Percentiles rank a stretch among this genome's conserved stretches.
Conservation (phyloP, 2,888 invertebrate genomes). For the Eupithecia subfuscata region DNA sequence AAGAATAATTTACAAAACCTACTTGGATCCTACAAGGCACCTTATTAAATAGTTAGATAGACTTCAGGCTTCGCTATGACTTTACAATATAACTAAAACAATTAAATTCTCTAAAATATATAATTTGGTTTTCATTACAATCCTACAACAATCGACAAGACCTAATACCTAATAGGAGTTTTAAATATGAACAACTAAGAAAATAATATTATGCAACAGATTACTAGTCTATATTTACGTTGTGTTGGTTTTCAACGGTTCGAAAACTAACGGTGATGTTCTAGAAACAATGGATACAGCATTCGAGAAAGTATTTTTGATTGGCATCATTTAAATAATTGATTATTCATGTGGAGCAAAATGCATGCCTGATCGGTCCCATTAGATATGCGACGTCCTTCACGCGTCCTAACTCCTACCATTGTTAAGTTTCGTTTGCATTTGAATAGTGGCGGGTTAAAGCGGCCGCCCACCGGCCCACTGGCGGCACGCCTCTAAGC, state of each 20-base stretch:
- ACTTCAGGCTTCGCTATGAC: slow-evolving; percentile 82
- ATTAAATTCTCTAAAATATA: slow-evolving; percentile 83
- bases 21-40: slow-evolving; percentile 80
- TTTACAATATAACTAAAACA: slow-evolving; percentile 81
- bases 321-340: slow-evolving; percentile 81
- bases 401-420: slow-evolving; percentile 83
- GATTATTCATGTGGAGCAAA: slow-evolving; percentile 81
- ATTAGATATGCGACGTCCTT: slow-evolving; percentile 82
- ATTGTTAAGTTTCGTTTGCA: slow-evolving; percentile 80
- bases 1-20: slow-evolving; percentile 79
- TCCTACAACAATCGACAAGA: slow-evolving; percentile 80
- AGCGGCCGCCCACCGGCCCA: slow-evolving; percentile 71
- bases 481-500: slow-evolving; percentile 63
- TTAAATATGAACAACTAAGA: slow-evolving; percentile 82
- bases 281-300: slow-evolving; percentile 59
- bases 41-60: slow-evolving; percentile 81
- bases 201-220: slow-evolving; percentile 83
- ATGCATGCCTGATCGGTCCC: slow-evolving; percentile 76
- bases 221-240: slow-evolving; percentile 72
- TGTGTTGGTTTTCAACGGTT: slow-evolving; percentile 67
- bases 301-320: slow-evolving; percentile 72
- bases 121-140: slow-evolving; percentile 83
- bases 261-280: slow-evolving; percentile 48
- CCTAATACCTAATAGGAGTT: slow-evolving; percentile 82
- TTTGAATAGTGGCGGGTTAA: slow-evolving; percentile 76